phyloP scores from a whole-genome alignment of 2,797 vertebrate genomes.

The Lepidocolaptes lacrymiger region DNA sequence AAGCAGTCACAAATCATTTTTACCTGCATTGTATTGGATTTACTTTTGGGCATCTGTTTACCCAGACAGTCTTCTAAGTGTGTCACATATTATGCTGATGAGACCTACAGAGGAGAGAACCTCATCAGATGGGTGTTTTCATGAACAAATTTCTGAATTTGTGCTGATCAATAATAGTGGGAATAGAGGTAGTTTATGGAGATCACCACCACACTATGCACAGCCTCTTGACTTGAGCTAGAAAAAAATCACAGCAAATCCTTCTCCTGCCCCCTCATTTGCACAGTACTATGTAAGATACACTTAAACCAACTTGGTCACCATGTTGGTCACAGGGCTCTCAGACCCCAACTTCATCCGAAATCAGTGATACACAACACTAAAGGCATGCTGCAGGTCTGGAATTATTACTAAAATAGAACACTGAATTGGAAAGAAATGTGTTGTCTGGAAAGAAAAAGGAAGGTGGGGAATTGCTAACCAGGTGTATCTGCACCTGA shows the following conservation, averaged over 20 bases:
- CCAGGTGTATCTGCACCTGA: not conserved
- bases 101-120: not conserved
- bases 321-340: not conserved
- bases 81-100: constrained; percentile 5
- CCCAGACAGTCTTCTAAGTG: not conserved
- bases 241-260: not conserved
- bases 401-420: not conserved
- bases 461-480: not conserved
- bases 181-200: not conserved
- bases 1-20: not conserved
- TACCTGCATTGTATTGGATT: constrained; percentile 3
- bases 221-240: not conserved
- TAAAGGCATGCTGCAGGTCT: not conserved
- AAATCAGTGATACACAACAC: not conserved
- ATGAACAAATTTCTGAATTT: constrained; percentile 8
- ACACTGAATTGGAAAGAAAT: not conserved
- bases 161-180: not conserved
- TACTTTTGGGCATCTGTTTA: not conserved
- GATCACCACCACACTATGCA: not conserved
- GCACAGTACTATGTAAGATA: not conserved
- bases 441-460: not conserved
- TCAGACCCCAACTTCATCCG: not conserved
- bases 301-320: not conserved
- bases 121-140: not conserved
- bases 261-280: not conserved